These are phyloP conservation scores for Macroteleia sp. DNA, from an alignment of 2,888 invertebrate species.

Conservation along the genomic window DNA sequence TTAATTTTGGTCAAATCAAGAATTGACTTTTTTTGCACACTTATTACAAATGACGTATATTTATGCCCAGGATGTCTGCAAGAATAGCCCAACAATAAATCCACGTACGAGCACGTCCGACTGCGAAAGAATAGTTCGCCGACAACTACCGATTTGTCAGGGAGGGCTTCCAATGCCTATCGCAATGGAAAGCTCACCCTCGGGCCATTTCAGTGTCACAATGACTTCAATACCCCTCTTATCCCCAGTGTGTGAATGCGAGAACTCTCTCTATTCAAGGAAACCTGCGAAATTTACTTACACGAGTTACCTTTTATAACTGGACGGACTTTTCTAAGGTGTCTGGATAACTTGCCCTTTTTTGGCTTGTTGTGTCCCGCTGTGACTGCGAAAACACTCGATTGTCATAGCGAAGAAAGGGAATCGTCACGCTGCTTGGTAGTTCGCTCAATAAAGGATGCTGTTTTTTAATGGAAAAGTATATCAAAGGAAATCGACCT, in stretches of 20 bases:
- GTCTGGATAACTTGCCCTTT: constrained; percentile 73
- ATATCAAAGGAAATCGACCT: no score
- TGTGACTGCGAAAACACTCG: constrained; percentile 27
- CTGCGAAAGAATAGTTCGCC: constrained; percentile 78
- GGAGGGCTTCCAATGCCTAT: constrained; percentile 80
- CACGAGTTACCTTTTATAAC: constrained; percentile 67
- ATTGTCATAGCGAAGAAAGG: constrained; percentile 12
- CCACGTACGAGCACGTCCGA: constrained; percentile 70
- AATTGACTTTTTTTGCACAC: constrained; percentile 3
- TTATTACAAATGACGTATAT: constrained; percentile 79
- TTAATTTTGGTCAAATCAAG: no score
- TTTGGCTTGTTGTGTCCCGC: constrained; percentile 31
- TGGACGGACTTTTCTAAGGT: constrained; percentile 71
- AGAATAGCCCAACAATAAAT: constrained; percentile 80
- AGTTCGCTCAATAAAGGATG: no score
- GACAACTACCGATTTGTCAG: constrained; percentile 83
- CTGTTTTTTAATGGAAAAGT: no score
- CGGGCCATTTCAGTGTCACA: constrained; percentile 75
- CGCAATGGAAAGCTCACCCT: constrained; percentile 81
- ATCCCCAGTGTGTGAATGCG: constrained; percentile 66
- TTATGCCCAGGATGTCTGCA: constrained; percentile 74
- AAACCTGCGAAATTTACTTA: constrained; percentile 82
- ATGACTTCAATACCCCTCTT: constrained; percentile 78
- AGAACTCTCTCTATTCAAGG: constrained; percentile 70
- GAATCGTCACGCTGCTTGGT: not conserved